Conservation (phyloP, 2,113 vertebrate genomes). For the Scopus umbretta region DNA sequence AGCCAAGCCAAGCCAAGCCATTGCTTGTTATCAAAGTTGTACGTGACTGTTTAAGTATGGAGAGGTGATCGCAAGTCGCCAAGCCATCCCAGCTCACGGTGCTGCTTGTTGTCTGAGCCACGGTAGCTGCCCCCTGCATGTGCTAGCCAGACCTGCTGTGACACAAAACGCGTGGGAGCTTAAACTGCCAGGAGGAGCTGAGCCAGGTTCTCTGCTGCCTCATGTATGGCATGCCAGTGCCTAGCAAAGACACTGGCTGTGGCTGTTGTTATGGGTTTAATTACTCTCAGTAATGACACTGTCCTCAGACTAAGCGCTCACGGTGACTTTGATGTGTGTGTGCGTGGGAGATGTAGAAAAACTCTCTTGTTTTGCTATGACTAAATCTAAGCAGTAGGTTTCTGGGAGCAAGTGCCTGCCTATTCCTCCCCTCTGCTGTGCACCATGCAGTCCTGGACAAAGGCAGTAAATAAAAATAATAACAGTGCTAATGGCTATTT, state of each 20-base stretch:
- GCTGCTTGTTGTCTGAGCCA: background rate
- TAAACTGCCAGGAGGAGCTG: background rate
- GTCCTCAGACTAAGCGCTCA: background rate
- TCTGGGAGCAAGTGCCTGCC: background rate
- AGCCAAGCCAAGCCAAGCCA: too few species aligned
- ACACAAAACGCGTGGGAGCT: background rate
- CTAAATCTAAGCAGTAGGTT: background rate
- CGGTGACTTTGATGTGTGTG: background rate
- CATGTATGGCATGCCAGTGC: background rate
- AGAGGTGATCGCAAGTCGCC: background rate
- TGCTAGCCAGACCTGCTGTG: background rate
- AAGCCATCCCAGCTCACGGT: background rate
- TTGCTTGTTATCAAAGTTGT: background rate
- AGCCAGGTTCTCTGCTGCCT: background rate
- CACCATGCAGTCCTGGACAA: background rate
- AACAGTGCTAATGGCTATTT: background rate
- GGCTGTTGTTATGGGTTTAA: background rate
- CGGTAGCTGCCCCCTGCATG: background rate
- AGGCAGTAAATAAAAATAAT: background rate
- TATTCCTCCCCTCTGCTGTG: background rate
- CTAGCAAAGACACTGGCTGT: background rate
- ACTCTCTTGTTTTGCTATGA: background rate
- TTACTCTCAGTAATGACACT: background rate
- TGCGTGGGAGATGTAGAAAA: background rate
- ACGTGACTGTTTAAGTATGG: background rate